Percentiles rank a stretch among this genome's conserved stretches.
Evolutionary conservation across 2,888 invertebrate genomes (phyloP).

Genomic region (Spicauda simplicius): DNA sequence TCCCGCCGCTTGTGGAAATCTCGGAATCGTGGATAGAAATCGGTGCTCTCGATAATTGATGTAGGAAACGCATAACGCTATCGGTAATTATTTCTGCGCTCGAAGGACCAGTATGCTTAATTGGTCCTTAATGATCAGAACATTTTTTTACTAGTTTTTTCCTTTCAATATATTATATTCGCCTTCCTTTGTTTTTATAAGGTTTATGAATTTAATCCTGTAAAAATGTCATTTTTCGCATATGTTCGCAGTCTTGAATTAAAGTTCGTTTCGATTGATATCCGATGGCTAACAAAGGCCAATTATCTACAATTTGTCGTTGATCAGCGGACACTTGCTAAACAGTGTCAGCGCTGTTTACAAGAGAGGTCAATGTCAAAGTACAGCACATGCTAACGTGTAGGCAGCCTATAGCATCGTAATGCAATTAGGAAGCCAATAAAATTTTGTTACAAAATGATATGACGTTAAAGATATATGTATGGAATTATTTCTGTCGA

Average conservation of each 20-base stretch:
- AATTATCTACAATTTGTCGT: constrained; percentile 13
- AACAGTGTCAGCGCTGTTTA: constrained; percentile 26
- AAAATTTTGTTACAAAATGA: constrained; percentile 16
- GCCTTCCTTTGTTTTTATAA: too few relatives aligned
- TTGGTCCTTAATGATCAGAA: constrained; percentile 5
- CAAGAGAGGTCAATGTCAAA: constrained; percentile 36
- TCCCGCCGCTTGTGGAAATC: constrained; percentile 36
- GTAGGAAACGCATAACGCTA: constrained; percentile 10
- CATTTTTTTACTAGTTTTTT: neutral
- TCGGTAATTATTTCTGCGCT: constrained; percentile 2
- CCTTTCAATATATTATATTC: too few relatives aligned
- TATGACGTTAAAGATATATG: neutral
- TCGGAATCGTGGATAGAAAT: constrained; percentile 6
- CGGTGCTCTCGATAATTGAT: neutral
- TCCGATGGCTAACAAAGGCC: constrained; percentile 6
- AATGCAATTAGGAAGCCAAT: constrained; percentile 30
- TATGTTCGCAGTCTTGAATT: too few relatives aligned
- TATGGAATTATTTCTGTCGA: neutral
- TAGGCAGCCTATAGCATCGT: constrained; percentile 5
- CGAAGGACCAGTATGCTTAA: neutral
- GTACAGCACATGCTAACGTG: constrained; percentile 7
- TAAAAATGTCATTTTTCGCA: too few relatives aligned
- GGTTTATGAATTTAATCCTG: too few relatives aligned
- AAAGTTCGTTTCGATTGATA: constrained; percentile 3
- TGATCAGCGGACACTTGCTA: constrained; percentile 11